phyloP scores from a whole-genome alignment of 2,797 vertebrate species.

The Melanotaenia nigrans region DNA sequence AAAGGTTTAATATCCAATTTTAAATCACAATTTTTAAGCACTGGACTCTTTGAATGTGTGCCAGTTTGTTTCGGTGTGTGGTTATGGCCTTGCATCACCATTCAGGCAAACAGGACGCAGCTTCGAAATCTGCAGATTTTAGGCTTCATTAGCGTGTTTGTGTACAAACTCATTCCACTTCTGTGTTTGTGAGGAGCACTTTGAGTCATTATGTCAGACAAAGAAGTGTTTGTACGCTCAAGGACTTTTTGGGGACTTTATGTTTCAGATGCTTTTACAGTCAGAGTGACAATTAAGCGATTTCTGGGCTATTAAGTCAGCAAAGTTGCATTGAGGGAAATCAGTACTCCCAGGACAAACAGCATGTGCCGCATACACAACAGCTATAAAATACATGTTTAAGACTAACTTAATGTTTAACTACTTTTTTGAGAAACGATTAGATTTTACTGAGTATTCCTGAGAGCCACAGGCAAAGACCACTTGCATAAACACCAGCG shows the following conservation, averaged over 20 bases:
- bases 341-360: neutral
- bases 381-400: neutral
- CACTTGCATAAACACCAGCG: neutral
- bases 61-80: neutral
- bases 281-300: neutral
- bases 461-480: accelerated
- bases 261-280: neutral
- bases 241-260: neutral
- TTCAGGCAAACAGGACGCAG: constrained; percentile 4
- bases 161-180: neutral
- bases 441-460: neutral
- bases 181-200: neutral
- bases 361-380: neutral
- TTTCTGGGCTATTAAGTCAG: neutral
- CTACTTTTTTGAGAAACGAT: neutral
- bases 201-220: neutral
- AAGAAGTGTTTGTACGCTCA: neutral
- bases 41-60: constrained; percentile 1
- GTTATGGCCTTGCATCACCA: neutral
- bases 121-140: constrained; percentile 12
- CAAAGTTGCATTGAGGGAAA: neutral
- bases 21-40: neutral
- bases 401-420: neutral
- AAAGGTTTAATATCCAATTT: too few species aligned
- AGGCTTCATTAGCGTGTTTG: neutral